These are phyloP conservation scores for Eulemur coronatus DNA, from an alignment of 2,797 vertebrate species.

Conservation along the genomic window DNA sequence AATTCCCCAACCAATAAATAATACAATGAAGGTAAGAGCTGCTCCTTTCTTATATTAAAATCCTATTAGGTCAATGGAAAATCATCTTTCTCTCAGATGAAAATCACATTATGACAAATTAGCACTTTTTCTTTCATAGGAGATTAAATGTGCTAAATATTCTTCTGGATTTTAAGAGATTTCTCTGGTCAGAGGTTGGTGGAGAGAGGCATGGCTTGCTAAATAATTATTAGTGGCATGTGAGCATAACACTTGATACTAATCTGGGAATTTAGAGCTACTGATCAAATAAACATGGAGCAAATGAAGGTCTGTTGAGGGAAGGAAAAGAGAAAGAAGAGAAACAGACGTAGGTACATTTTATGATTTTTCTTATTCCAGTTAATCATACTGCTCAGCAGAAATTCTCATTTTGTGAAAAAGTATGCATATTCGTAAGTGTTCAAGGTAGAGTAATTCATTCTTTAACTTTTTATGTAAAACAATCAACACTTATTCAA, in stretches of 20 bases:
- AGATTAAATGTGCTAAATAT: neutral
- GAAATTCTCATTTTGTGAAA: neutral
- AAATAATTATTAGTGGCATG: neutral
- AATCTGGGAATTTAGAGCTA: neutral
- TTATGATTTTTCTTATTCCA: neutral
- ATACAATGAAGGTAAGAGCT: conserved; percentile 22
- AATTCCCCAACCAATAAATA: neutral
- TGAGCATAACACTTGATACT: neutral
- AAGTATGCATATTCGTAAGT: neutral
- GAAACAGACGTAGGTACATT: neutral
- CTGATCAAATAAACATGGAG: neutral
- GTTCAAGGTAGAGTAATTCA: neutral
- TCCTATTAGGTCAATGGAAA: neutral
- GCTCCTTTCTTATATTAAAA: neutral
- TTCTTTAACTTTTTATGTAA: neutral
- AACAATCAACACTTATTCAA: neutral
- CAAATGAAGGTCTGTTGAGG: neutral
- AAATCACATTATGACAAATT: conserved; percentile 15
- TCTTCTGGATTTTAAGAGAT: neutral
- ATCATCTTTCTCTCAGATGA: neutral
- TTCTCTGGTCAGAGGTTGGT: neutral
- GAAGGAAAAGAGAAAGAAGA: neutral
- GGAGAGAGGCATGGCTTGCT: neutral
- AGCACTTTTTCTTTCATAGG: neutral
- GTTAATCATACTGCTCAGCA: neutral